These are phyloP conservation scores for Dermochelys coriacea DNA, from an alignment of 2,797 vertebrate genomes.

Conservation along the genomic window DNA sequence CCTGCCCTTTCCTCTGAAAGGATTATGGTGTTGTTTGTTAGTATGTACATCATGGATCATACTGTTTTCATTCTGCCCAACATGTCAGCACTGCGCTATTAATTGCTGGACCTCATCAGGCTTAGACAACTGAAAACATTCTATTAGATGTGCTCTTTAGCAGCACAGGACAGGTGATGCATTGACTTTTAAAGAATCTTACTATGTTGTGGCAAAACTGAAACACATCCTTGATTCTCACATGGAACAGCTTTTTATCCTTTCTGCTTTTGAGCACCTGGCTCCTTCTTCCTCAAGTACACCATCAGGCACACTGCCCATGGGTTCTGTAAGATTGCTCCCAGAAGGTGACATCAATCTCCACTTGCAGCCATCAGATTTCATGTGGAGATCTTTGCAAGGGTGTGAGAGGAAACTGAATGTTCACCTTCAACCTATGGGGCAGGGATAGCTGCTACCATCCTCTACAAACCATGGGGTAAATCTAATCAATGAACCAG, in stretches of 20 bases:
- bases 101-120: not conserved
- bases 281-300: not conserved
- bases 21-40: fast-evolving
- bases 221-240: not conserved
- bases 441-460: not conserved
- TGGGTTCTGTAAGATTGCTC: not conserved
- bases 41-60: fast-evolving
- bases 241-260: fast-evolving
- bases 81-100: not conserved
- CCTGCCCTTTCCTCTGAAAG: not conserved
- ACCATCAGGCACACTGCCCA: not conserved
- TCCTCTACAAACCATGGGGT: not conserved
- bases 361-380: not conserved
- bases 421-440: not conserved
- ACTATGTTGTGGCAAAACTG: not conserved
- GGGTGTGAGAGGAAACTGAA: not conserved
- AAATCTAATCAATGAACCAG: not conserved
- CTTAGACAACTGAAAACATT: not conserved
- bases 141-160: not conserved
- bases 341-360: not conserved
- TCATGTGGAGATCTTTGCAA: not conserved
- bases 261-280: not conserved
- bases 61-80: not conserved
- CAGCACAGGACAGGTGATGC: fast-evolving
- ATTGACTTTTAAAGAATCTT: not conserved